Conservation (phyloP, 2,797 vertebrate species). For the Caiman crocodilus region DNA sequence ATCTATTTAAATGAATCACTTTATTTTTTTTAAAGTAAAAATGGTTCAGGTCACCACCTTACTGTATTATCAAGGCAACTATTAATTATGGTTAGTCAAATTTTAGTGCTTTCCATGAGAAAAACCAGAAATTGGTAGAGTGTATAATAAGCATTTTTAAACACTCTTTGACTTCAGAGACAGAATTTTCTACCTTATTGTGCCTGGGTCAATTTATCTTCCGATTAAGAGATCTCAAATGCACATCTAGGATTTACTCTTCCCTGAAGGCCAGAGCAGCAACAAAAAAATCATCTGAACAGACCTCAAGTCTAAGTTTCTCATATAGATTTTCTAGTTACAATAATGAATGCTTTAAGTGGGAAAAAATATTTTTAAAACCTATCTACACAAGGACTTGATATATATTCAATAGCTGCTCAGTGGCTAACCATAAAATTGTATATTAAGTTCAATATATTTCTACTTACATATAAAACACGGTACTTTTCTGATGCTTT, state of each 20-base stretch:
- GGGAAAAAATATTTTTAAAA: neutral
- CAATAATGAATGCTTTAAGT: neutral
- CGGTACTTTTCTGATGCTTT: fast-evolving
- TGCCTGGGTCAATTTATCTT: neutral
- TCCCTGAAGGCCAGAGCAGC: neutral
- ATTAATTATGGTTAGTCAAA: neutral
- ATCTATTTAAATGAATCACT: neutral
- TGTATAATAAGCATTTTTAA: neutral
- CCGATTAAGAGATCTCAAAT: neutral
- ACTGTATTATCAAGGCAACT: neutral
- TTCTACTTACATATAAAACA: neutral
- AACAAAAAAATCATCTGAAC: neutral
- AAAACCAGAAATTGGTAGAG: neutral
- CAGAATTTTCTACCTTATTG: fast-evolving
- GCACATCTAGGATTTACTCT: constrained; percentile 25
- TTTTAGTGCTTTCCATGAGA: too few relatives aligned
- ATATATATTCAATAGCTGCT: neutral
- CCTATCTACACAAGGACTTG: neutral
- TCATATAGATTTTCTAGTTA: neutral
- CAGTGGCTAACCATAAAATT: too few relatives aligned
- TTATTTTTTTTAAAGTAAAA: neutral
- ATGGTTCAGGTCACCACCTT: neutral
- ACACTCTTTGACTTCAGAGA: neutral
- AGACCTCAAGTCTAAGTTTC: neutral
- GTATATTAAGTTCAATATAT: neutral